These are phyloP conservation scores for Papilio gigon DNA, from an alignment of 2,888 invertebrate species.

Conservation along the genomic window DNA sequence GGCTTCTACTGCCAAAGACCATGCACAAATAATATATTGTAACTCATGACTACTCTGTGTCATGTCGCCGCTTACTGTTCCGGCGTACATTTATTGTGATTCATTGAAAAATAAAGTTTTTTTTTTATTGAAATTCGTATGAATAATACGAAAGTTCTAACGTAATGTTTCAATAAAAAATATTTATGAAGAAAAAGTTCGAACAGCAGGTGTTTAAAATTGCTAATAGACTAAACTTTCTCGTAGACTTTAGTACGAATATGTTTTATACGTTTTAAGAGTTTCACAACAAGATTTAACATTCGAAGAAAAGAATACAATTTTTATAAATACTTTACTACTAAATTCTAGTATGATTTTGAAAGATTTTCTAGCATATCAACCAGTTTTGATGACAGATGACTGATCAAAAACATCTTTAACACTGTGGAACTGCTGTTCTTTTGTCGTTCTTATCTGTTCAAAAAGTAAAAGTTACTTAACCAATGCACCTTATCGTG, in stretches of 20 bases:
- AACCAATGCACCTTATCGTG: constrained; percentile 53
- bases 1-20: no score
- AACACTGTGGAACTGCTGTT: no score
- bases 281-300: constrained; percentile 13
- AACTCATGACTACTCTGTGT: no score
- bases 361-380: no score
- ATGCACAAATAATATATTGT: no score
- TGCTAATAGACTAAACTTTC: constrained; percentile 39
- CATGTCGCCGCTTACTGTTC: not conserved
- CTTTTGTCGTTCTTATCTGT: no score
- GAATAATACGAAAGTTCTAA: constrained; percentile 33
- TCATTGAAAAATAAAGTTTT: constrained; percentile 22
- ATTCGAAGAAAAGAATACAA: constrained; percentile 1
- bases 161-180: constrained; percentile 38
- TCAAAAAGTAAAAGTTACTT: constrained; percentile 49
- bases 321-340: not conserved
- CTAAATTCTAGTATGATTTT: no score
- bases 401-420: not conserved
- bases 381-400: no score
- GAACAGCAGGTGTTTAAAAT: constrained; percentile 41
- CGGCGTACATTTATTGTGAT: not conserved
- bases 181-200: constrained; percentile 40
- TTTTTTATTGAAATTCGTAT: constrained; percentile 26
- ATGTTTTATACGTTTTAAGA: constrained; percentile 21
- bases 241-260: constrained; percentile 24